Percentiles rank a stretch among this genome's conserved stretches.
phyloP scores from a whole-genome alignment of 2,113 vertebrate genomes.

The Halcyon senegalensis region DNA sequence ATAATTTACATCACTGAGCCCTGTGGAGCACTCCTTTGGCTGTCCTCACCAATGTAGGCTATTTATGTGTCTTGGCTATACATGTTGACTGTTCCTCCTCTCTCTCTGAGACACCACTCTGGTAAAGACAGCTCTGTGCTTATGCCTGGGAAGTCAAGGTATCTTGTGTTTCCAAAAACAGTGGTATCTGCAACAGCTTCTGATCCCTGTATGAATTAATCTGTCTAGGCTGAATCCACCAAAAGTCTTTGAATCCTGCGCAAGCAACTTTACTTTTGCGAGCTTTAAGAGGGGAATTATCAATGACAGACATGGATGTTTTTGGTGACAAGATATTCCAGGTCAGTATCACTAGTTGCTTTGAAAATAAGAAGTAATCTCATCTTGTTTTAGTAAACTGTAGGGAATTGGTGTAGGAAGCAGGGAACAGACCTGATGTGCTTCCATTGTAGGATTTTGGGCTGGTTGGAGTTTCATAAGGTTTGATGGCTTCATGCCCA shows the following conservation, averaged over 20 bases:
- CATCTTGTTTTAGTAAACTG: neutral
- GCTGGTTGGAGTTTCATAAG: neutral
- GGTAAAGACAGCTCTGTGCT: neutral
- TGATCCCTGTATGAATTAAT: neutral
- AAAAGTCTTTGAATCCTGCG: neutral
- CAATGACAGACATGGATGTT: accelerated
- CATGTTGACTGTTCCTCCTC: neutral
- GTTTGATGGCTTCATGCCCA: neutral
- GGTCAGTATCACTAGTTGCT: neutral
- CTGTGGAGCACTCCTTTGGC: neutral
- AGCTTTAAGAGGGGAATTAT: neutral
- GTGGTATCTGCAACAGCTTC: neutral
- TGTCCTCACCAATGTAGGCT: neutral
- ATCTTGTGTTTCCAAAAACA: accelerated
- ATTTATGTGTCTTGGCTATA: neutral
- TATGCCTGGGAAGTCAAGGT: neutral
- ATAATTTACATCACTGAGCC: too few species aligned
- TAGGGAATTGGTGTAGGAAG: neutral
- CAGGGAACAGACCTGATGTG: neutral
- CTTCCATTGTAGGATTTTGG: neutral
- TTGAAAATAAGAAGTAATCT: neutral
- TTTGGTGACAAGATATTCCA: neutral
- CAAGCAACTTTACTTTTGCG: neutral
- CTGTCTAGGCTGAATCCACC: neutral
- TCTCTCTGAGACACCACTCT: neutral